These are phyloP conservation scores for Pyrgus malvae DNA, from an alignment of 2,888 invertebrate genomes.

Conservation along the genomic window DNA sequence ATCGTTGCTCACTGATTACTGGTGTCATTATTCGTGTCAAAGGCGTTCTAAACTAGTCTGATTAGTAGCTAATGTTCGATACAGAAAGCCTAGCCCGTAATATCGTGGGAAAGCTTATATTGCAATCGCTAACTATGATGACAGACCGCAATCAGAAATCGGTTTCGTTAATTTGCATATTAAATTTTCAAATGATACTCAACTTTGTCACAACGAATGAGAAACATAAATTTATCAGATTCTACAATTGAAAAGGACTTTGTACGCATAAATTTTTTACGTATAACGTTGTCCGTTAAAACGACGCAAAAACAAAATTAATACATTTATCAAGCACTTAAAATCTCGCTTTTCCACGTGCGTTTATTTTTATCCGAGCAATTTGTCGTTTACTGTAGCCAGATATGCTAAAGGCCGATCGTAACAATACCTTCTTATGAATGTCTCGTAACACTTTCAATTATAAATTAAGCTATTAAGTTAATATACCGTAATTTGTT, in stretches of 20 bases:
- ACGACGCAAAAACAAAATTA: constrained; percentile 50
- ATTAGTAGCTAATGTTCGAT: constrained; percentile 44
- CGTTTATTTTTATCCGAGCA: constrained; percentile 51
- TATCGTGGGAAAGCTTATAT: constrained; percentile 38
- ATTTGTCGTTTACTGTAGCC: constrained; percentile 63
- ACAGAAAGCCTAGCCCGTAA: constrained; percentile 27
- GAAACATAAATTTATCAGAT: not conserved
- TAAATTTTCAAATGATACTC: not conserved
- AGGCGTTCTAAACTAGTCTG: constrained; percentile 42
- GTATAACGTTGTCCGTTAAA: constrained; percentile 46
- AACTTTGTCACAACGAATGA: not conserved
- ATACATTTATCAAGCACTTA: constrained; percentile 50
- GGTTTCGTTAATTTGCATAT: not conserved
- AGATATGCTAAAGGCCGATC: constrained; percentile 61
- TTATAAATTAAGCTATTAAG: constrained; percentile 82
- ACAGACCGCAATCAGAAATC: constrained; percentile 33
- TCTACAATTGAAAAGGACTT: not conserved
- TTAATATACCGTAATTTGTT: constrained; percentile 81
- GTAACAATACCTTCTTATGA: constrained; percentile 74
- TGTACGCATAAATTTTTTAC: constrained; percentile 51
- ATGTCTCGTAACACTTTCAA: constrained; percentile 73
- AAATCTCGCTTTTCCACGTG: constrained; percentile 34
- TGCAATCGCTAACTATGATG: constrained; percentile 41
- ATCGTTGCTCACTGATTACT: constrained; percentile 51
- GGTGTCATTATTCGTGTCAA: constrained; percentile 37